Conservation (phyloP, 1,140 invertebrate genomes). For the Homarus americanus region DNA sequence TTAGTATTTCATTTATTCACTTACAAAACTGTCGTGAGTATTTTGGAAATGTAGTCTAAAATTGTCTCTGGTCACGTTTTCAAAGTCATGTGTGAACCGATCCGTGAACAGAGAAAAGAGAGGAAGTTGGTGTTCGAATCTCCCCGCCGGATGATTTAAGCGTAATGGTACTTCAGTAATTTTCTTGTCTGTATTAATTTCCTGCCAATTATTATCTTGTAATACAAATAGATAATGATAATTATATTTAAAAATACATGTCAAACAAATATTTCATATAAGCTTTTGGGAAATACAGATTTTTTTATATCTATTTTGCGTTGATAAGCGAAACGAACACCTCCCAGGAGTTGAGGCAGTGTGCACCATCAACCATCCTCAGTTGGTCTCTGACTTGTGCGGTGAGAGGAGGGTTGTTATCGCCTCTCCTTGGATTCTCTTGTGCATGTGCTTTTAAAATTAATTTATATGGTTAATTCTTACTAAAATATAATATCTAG, state of each 20-base stretch:
- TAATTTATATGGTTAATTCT: too few species aligned
- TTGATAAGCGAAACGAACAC: not conserved
- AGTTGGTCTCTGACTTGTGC: not conserved
- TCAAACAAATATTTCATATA: too few species aligned
- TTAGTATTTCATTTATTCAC: not conserved
- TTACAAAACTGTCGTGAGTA: not conserved
- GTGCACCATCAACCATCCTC: not conserved
- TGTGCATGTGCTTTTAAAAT: slow-evolving; percentile 6
- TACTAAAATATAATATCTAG: too few species aligned
- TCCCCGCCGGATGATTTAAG: not conserved
- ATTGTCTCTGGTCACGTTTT: not conserved
- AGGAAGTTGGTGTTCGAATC: not conserved
- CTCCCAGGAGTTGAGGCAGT: not conserved
- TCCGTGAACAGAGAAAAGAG: not conserved
- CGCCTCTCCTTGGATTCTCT: not conserved
- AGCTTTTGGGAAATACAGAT: too few species aligned
- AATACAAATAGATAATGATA: too few species aligned
- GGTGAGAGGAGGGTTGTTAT: not conserved
- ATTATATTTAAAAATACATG: too few species aligned
- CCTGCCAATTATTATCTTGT: too few species aligned
- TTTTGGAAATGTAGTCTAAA: not conserved
- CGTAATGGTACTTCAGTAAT: too few species aligned
- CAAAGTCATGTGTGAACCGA: slow-evolving; percentile 17
- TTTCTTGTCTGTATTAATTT: too few species aligned
- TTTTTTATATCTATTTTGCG: not conserved